Conservation (phyloP, 2,797 vertebrate genomes). For the Buceros bicornis region DNA sequence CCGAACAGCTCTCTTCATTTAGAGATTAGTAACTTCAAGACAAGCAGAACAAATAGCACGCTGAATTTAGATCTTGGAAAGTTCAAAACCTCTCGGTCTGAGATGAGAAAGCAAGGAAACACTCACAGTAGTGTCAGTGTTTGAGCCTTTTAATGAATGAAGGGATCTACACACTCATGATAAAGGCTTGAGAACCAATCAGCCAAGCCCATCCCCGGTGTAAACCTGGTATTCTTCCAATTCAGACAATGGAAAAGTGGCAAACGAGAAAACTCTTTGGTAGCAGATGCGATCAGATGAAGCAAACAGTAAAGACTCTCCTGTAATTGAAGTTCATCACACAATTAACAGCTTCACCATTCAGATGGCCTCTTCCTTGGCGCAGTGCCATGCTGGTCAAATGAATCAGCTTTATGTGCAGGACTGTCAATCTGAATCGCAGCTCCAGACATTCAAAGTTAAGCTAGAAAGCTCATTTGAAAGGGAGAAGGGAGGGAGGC, state of each 20-base stretch:
- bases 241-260: neutral
- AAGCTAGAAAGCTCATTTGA: neutral
- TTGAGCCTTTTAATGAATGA: neutral
- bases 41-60: neutral
- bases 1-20: constrained; percentile 47
- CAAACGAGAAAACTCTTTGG: constrained; percentile 26
- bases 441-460: neutral
- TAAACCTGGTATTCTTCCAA: neutral
- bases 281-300: constrained; percentile 52
- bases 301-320: constrained; percentile 11
- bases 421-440: neutral
- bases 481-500: neutral
- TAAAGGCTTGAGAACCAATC: neutral
- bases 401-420: constrained; percentile 34
- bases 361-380: neutral
- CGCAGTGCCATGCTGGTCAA: neutral
- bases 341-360: constrained; percentile 35
- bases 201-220: neutral
- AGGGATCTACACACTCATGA: neutral
- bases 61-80: neutral
- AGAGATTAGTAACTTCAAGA: constrained; percentile 52
- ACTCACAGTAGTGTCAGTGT: neutral
- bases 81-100: neutral
- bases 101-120: constrained; percentile 6
- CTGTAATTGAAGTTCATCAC: constrained; percentile 46